Conservation (phyloP, 1,140 invertebrate genomes). For the Lepidostoma basale region DNA sequence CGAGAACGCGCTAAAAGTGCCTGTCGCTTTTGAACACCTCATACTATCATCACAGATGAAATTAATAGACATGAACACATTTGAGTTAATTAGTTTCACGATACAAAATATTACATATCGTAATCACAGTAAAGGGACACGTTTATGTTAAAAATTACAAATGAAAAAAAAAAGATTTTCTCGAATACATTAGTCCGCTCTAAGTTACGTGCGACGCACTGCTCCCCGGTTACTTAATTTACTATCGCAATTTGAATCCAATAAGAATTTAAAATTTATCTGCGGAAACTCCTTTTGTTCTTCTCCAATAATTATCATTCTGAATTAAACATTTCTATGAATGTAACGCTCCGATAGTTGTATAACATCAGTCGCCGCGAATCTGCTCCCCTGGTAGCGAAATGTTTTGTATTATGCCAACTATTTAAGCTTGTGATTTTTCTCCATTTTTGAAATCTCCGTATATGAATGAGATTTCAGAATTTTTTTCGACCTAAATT, state of each 20-base stretch:
- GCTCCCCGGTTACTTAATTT: not conserved
- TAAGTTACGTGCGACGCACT: not conserved
- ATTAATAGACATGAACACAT: no score
- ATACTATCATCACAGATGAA: no score
- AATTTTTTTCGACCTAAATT: not conserved
- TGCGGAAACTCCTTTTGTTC: slow-evolving; percentile 4
- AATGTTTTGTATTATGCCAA: not conserved
- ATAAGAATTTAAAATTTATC: not conserved
- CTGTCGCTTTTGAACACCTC: no score
- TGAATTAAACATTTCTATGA: slow-evolving; percentile 22
- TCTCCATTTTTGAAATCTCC: not conserved
- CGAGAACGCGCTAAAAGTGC: no score
- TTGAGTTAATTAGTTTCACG: not conserved
- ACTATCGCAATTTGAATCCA: not conserved
- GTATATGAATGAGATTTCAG: not conserved
- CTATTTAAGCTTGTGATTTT: not conserved
- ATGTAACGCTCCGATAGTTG: slow-evolving; percentile 9
- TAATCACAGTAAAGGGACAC: not conserved
- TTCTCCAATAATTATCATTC: not conserved
- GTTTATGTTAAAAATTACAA: not conserved
- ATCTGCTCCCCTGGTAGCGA: not conserved
- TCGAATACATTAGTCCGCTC: not conserved
- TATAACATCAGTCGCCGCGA: not conserved
- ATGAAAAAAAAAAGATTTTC: not conserved
- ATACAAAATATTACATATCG: not conserved